Evolutionary conservation across 2,797 vertebrate genomes (phyloP).

Genomic region (Hydrophis major): DNA sequence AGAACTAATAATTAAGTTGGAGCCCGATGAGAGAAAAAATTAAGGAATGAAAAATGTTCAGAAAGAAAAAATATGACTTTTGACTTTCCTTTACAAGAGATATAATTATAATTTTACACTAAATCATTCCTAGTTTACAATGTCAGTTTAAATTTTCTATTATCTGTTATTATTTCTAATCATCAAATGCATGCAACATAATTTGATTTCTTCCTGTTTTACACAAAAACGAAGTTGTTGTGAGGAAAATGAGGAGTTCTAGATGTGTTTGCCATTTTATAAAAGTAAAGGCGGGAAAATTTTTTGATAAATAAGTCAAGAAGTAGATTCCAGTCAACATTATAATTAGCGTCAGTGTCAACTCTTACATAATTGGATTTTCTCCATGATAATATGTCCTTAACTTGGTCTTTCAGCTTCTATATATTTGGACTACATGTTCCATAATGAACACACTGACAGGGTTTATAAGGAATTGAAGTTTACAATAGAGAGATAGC

Average conservation of each 20-base stretch:
- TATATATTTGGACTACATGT: neutral
- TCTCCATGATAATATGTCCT: neutral
- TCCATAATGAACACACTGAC: neutral
- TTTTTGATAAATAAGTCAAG: neutral
- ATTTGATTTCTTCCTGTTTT: neutral
- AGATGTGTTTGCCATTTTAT: neutral
- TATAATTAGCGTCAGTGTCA: neutral
- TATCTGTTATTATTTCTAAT: neutral
- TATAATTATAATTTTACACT: neutral
- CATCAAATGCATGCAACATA: neutral
- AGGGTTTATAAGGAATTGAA: neutral
- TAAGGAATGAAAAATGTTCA: neutral
- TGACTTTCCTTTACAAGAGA: neutral
- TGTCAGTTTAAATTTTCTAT: neutral
- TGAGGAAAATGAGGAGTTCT: neutral
- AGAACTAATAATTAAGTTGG: neutral
- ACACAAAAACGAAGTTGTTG: neutral
- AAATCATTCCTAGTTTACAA: neutral
- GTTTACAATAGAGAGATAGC: neutral
- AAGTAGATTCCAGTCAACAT: neutral
- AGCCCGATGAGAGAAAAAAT: neutral
- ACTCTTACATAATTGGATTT: neutral
- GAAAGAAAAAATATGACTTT: neutral
- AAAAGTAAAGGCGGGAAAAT: neutral
- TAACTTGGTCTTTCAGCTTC: neutral